Base-by-base conservation (phyloP, 2,888 invertebrate species). In the Cerastis leucographa region DNA sequence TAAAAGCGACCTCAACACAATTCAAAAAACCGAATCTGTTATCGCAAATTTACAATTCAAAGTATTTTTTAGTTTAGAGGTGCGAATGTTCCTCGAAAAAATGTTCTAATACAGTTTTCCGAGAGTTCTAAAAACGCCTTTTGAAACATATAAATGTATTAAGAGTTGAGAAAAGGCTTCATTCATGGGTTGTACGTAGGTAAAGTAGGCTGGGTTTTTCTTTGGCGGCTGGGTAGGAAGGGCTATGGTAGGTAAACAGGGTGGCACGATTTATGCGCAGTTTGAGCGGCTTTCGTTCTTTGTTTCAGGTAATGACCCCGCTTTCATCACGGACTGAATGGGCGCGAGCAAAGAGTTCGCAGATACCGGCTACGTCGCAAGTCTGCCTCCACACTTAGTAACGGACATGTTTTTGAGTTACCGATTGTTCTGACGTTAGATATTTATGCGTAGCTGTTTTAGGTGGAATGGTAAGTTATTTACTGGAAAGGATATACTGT, bases 271-370 rank as follows among this genome's bases (percentile, higher is more conserved):
- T 95, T 96, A 96, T 95, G 94, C 95, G 93, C 92, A 94, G 95
- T 94, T 95, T 95, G 93, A 96, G 95, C 94, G 91, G 94, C 94
- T 93, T 94, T 94, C 94, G 91, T 93, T 94, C 95, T 96, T 96
- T 96, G 96, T 96, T 95, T 88, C 95, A 95, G 95, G 96, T 96
- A 96, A 96, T 96, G 96, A 96, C 95, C 96, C 93, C 87, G 94
- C 96, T 96, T 96, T 96, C 96, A 96, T 94, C 94, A 85, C 93
- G 90, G 88, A 90, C 93, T 96, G 95, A 96, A 96, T 96, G 95
- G 94, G 90, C 90, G 90, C 89, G 85, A 87, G 94, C 89, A 94
- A 94, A 95, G 94, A 93, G 92, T 91, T 91, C 89, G 86, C 87
- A 95, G 95, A 95, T 94, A 95, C 94, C 89, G 91, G 88, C 85